Conservation (phyloP, 2,888 invertebrate genomes). For the Drosophila putrida region DNA sequence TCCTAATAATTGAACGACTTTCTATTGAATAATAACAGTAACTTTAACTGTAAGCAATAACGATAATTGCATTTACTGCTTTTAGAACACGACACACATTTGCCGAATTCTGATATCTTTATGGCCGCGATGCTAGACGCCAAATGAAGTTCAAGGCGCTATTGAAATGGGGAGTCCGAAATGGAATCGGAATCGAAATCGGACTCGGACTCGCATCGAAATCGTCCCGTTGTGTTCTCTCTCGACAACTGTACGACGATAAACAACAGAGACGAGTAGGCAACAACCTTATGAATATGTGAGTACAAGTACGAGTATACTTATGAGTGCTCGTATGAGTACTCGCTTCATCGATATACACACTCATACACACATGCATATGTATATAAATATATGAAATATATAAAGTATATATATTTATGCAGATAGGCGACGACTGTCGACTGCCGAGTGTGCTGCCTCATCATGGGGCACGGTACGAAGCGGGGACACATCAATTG, state of each 20-base stretch:
- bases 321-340: constrained; percentile 35
- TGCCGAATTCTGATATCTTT: constrained; percentile 51
- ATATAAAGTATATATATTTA: constrained; percentile 35
- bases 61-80: constrained; percentile 19
- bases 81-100: constrained; percentile 6
- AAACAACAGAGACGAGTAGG: constrained; percentile 31
- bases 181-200: constrained; percentile 20
- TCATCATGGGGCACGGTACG: constrained; percentile 46
- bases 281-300: not conserved
- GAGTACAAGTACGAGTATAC: not conserved
- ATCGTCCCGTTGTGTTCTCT: constrained; percentile 35
- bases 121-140: constrained; percentile 68
- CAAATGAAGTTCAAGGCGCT: constrained; percentile 77
- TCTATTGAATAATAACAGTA: not conserved
- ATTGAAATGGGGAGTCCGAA: constrained; percentile 11
- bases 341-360: constrained; percentile 54
- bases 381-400: constrained; percentile 3
- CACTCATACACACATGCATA: not conserved
- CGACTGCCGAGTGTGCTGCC: constrained; percentile 7
- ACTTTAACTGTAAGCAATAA: constrained; percentile 1
- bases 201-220: constrained; percentile 33
- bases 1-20: not conserved
- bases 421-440: constrained; percentile 54
- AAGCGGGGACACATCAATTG: constrained; percentile 43
- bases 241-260: constrained; percentile 36